These are phyloP conservation scores for Drosophila subpulchrella DNA, from an alignment of 1,140 invertebrate genomes.

Conservation along the genomic window DNA sequence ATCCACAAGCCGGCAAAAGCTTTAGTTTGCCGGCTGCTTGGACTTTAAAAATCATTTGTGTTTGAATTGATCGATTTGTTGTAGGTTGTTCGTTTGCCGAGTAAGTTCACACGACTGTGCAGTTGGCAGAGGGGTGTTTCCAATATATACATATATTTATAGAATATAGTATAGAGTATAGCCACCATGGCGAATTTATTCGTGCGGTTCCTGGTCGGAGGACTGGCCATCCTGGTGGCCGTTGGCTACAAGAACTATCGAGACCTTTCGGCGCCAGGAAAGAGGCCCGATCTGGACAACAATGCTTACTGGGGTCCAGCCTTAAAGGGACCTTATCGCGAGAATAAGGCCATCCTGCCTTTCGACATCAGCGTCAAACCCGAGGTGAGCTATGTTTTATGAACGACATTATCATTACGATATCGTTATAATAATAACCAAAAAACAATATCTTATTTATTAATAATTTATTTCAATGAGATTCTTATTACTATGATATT, in stretches of 20 bases:
- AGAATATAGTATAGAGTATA: conserved; percentile 14
- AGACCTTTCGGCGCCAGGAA: conserved; percentile 54
- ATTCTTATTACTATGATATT: no score
- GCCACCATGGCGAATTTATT: conserved; percentile 16
- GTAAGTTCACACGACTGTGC: no score
- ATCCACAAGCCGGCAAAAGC: conserved; percentile 32
- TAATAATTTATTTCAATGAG: no score
- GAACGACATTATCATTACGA: no score
- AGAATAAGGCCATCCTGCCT: conserved; percentile 61
- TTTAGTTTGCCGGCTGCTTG: conserved; percentile 21
- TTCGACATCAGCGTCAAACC: conserved; percentile 67
- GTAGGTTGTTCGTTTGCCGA: no score
- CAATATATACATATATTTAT: neutral
- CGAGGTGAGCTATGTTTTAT: conserved; percentile 34
- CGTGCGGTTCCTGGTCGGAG: conserved; percentile 55
- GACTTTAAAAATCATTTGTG: conserved; percentile 25
- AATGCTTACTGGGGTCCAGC: conserved; percentile 74
- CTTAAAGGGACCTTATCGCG: conserved; percentile 37
- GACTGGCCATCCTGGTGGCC: conserved; percentile 39
- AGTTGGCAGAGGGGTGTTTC: neutral
- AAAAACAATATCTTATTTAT: no score
- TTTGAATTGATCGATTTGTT: no score
- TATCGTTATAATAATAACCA: no score
- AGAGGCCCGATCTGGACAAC: conserved; percentile 64
- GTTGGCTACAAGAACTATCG: conserved; percentile 65